Conservation (phyloP, 64 coral and sea anemone genomes). For the Trachythela sp. region DNA sequence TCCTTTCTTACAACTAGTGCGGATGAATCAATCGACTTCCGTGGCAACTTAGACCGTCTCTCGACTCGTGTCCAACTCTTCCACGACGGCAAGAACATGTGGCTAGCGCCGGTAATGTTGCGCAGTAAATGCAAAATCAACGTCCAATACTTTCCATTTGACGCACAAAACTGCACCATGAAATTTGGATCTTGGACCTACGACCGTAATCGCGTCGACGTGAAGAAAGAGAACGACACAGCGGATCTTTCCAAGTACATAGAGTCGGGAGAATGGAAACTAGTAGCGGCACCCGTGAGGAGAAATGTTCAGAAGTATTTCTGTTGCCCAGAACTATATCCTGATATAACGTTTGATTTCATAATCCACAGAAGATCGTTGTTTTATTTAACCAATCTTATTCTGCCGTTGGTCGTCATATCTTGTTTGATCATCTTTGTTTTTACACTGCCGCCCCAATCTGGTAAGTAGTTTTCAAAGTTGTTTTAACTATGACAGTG, state of each 20-base stretch:
- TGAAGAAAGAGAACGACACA: not conserved
- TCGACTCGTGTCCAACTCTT: constrained; percentile 66
- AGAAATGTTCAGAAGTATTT: not conserved
- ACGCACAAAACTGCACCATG: constrained; percentile 47
- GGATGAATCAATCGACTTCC: constrained; percentile 51
- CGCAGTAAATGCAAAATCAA: constrained; percentile 85
- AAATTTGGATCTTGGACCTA: constrained; percentile 17
- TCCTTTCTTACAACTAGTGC: constrained; percentile 49
- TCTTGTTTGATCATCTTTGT: constrained; percentile 78
- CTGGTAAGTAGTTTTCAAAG: constrained; percentile 43
- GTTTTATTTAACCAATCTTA: constrained; percentile 96
- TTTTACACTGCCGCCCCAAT: constrained; percentile 80
- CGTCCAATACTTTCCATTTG: constrained; percentile 87
- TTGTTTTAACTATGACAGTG: too few relatives aligned
- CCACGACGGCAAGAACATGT: constrained; percentile 70
- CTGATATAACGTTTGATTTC: constrained; percentile 58
- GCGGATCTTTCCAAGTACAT: not conserved
- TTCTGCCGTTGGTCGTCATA: constrained; percentile 87
- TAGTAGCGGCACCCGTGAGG: not conserved
- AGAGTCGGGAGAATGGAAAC: constrained; percentile 7
- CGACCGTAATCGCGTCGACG: not conserved
- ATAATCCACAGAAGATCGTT: constrained; percentile 73
- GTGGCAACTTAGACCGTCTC: constrained; percentile 69
- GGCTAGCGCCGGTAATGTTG: constrained; percentile 85
- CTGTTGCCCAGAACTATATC: not conserved